A percentile compares a stretch with the other conserved stretches of the same genome.
Conservation (phyloP, 2,888 invertebrate genomes). For the Lycocerus yunnanus region DNA sequence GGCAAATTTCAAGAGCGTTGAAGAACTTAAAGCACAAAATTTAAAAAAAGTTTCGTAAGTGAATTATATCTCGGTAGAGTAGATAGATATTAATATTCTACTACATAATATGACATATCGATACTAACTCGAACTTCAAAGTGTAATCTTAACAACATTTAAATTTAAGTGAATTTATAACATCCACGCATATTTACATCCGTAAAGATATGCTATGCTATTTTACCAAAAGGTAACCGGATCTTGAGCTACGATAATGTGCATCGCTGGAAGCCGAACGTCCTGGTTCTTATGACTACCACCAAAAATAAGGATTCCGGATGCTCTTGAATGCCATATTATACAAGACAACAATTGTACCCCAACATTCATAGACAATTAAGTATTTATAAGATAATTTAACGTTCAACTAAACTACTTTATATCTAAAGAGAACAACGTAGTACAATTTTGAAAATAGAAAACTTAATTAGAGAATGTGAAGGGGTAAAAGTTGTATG, state of each 20-base stretch:
- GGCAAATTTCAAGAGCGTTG: no score
- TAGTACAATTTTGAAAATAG: no score
- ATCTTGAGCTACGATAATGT: not conserved
- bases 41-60: no score
- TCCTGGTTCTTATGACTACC: no score
- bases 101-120: no score
- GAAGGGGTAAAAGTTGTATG: no score
- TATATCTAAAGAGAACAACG: no score
- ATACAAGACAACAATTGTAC: not conserved
- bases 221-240: not conserved
- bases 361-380: not conserved
- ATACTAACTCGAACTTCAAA: not conserved
- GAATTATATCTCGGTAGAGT: no score
- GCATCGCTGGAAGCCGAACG: not conserved
- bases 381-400: not conserved
- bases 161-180: not conserved
- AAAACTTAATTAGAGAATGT: no score
- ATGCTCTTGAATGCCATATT: not conserved
- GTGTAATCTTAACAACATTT: not conserved
- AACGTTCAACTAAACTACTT: no score
- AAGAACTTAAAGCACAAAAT: no score
- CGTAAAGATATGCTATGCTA: not conserved
- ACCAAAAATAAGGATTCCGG: not conserved
- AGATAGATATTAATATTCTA: no score
- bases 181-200: not conserved